A percentile compares a stretch with the other conserved stretches of the same genome.
These are phyloP conservation scores for Bungarus multicinctus DNA, from an alignment of 2,113 vertebrate species.

Conservation along the genomic window DNA sequence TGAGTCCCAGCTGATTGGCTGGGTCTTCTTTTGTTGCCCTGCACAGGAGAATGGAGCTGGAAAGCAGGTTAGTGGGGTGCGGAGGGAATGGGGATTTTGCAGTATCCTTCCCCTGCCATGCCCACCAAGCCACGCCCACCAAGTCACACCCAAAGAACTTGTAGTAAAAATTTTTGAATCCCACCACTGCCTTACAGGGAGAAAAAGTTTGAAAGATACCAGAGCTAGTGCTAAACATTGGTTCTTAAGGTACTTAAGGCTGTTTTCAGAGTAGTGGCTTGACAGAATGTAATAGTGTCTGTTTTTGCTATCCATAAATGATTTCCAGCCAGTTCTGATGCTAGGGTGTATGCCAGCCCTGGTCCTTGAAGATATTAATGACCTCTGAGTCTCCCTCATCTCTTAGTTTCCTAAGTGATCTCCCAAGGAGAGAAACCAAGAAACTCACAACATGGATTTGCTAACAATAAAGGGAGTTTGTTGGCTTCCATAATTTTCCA, in stretches of 20 bases:
- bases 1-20: no score
- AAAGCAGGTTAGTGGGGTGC: no score
- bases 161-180: no score
- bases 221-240: not conserved
- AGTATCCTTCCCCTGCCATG: no score
- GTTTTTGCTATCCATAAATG: not conserved
- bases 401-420: not conserved
- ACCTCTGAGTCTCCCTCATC: not conserved
- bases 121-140: no score
- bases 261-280: not conserved
- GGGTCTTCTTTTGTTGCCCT: no score
- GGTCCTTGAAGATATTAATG: not conserved
- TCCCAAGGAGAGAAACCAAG: not conserved
- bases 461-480: not conserved
- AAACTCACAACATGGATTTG: not conserved
- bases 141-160: no score
- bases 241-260: not conserved
- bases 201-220: not conserved
- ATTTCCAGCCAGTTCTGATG: not conserved
- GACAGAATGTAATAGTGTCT: not conserved
- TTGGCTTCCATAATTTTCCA: not conserved
- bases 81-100: no score
- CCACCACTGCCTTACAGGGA: not conserved
- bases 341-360: not conserved
- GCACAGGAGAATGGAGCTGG: no score